Conservation (phyloP, 2,888 invertebrate species). For the Sesia apiformis region DNA sequence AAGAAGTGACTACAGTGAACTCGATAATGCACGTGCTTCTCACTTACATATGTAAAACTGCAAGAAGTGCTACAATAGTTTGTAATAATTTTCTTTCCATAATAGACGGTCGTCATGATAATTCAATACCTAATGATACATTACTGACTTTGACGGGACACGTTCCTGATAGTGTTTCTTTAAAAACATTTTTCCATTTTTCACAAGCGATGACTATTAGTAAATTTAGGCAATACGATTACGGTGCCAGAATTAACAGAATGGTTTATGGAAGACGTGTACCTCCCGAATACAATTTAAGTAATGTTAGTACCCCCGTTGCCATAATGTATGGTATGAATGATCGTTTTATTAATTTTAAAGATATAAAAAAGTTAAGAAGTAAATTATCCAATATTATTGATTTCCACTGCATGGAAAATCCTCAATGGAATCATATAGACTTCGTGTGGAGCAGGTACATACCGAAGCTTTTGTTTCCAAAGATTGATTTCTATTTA, state of each 20-base stretch:
- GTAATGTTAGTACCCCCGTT: background rate
- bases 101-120: background rate
- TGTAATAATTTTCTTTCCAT: background rate
- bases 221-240: background rate
- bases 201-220: background rate
- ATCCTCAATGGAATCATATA: background rate
- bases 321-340: background rate
- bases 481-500: background rate
- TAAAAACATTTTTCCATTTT: background rate
- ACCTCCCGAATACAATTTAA: background rate
- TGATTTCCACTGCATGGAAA: background rate
- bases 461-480: background rate
- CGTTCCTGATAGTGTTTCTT: background rate
- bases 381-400: background rate
- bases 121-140: background rate
- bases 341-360: background rate
- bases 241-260: background rate
- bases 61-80: background rate
- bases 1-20: background rate
- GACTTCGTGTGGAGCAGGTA: background rate
- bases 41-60: background rate
- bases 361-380: background rate
- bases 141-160: background rate
- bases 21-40: background rate
- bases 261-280: background rate